phyloP scores from a whole-genome alignment of 1,140 invertebrate genomes.

The Luehdorfia chinensis region DNA sequence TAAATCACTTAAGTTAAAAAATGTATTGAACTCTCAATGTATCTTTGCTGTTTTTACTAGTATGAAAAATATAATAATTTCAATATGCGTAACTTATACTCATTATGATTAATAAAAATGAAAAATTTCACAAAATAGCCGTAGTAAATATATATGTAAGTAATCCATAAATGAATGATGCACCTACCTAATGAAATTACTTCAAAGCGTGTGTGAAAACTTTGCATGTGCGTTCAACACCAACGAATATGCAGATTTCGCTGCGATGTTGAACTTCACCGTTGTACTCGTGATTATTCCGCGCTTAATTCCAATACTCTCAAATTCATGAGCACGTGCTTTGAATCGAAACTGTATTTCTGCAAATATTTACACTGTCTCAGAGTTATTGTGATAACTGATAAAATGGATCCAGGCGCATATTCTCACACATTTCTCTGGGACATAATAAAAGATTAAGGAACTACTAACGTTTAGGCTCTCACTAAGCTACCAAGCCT shows the following conservation, averaged over 20 bases:
- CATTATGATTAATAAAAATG: not conserved
- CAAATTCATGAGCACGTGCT: slow-evolving; percentile 13
- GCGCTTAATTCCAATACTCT: slow-evolving; percentile 11
- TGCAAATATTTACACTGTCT: slow-evolving; percentile 4
- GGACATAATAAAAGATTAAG: no score
- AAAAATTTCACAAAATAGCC: not conserved
- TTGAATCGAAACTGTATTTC: not conserved
- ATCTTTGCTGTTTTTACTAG: no score
- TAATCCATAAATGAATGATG: not conserved
- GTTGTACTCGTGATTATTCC: slow-evolving; percentile 6
- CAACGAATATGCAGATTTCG: slow-evolving; percentile 6
- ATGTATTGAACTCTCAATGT: no score
- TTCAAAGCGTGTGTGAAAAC: not conserved
- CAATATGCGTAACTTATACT: no score
- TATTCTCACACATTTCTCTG: no score
- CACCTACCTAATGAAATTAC: not conserved
- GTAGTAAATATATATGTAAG: not conserved
- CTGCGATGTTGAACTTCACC: slow-evolving; percentile 5
- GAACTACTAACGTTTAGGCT: no score
- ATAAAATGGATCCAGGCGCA: not conserved
- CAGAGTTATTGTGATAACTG: slow-evolving; percentile 4
- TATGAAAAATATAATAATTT: no score
- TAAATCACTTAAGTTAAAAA: no score
- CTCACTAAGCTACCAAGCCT: no score
- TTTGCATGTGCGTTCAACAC: slow-evolving; percentile 2